These are phyloP conservation scores for Plutomurus gul DNA, from an alignment of 1,140 invertebrate species.

Conservation along the genomic window DNA sequence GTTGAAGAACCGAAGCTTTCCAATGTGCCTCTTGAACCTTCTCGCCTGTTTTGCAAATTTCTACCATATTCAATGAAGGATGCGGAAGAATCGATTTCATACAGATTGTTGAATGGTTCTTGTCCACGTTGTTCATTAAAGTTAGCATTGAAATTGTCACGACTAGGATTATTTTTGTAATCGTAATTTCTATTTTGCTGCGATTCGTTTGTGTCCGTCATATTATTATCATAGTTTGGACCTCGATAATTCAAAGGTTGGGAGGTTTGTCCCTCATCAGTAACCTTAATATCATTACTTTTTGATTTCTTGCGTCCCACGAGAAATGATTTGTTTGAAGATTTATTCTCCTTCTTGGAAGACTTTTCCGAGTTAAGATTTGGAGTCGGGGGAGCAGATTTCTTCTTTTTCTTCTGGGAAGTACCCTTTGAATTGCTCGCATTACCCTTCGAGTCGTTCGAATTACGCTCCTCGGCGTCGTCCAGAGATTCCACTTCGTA, in stretches of 20 bases:
- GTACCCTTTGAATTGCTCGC: background rate
- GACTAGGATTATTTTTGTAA: too few relatives aligned
- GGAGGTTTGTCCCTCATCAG: background rate
- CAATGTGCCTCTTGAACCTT: background rate
- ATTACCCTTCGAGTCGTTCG: background rate
- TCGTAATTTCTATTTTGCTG: too few relatives aligned
- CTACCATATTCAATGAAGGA: background rate
- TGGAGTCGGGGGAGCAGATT: background rate
- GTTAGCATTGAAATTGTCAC: too few relatives aligned
- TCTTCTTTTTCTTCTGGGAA: background rate
- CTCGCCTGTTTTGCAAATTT: background rate
- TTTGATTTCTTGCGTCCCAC: background rate
- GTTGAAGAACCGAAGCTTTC: background rate
- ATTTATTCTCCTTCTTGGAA: background rate
- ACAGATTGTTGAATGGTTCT: too few relatives aligned
- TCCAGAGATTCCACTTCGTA: too few relatives aligned
- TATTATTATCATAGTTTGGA: too few relatives aligned
- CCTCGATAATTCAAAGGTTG: too few relatives aligned
- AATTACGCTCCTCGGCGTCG: too few relatives aligned
- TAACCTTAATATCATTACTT: background rate
- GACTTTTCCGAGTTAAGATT: background rate
- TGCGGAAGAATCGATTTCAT: too few relatives aligned
- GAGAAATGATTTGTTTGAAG: too few relatives aligned
- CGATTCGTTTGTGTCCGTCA: too few relatives aligned
- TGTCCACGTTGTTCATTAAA: too few relatives aligned